Evolutionary conservation across 2,797 vertebrate genomes (phyloP).

Genomic region (Oryzias dopingdopingensis): DNA sequence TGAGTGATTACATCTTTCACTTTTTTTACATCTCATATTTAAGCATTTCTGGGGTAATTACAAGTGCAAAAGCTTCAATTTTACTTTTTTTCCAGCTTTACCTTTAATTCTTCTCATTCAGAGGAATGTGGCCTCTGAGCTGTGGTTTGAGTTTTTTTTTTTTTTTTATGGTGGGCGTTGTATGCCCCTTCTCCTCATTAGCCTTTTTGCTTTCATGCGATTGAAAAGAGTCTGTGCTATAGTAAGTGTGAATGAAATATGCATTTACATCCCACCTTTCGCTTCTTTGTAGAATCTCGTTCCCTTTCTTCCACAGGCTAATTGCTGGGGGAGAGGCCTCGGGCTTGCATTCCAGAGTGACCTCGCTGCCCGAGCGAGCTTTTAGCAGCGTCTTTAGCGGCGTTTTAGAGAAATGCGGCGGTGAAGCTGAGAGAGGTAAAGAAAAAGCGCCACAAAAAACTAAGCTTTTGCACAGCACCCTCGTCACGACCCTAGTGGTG

Average conservation of each 20-base stretch:
- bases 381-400: slow-evolving; percentile 86
- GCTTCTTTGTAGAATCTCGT: slow-evolving; percentile 82
- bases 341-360: slow-evolving; percentile 91
- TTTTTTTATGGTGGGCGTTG: slow-evolving; percentile 20
- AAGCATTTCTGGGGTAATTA: slow-evolving; percentile 22
- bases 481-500: slow-evolving; percentile 10
- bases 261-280: slow-evolving; percentile 83
- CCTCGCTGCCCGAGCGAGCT: slow-evolving; percentile 86
- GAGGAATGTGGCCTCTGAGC: slow-evolving; percentile 21
- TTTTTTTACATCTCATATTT: slow-evolving; percentile 9
- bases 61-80: slow-evolving; percentile 16
- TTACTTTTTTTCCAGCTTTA: slow-evolving; percentile 9
- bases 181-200: slow-evolving; percentile 48
- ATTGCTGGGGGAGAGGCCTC: slow-evolving; percentile 89
- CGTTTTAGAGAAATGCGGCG: slow-evolving; percentile 90
- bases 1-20: slow-evolving; percentile 17
- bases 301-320: slow-evolving; percentile 90
- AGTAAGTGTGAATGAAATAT: slow-evolving; percentile 48
- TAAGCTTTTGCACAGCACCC: slow-evolving; percentile 13
- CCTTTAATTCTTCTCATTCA: slow-evolving; percentile 2
- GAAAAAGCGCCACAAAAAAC: slow-evolving; percentile 24
- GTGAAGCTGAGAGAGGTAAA: slow-evolving; percentile 77
- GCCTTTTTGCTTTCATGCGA: slow-evolving; percentile 45
- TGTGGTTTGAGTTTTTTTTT: slow-evolving; percentile 38
- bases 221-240: slow-evolving; percentile 42